Evolutionary conservation across 2,113 vertebrate species (phyloP), one percentile per base, ranked within the genome.

Genomic region (Phyllostomus hastatus): DNA sequence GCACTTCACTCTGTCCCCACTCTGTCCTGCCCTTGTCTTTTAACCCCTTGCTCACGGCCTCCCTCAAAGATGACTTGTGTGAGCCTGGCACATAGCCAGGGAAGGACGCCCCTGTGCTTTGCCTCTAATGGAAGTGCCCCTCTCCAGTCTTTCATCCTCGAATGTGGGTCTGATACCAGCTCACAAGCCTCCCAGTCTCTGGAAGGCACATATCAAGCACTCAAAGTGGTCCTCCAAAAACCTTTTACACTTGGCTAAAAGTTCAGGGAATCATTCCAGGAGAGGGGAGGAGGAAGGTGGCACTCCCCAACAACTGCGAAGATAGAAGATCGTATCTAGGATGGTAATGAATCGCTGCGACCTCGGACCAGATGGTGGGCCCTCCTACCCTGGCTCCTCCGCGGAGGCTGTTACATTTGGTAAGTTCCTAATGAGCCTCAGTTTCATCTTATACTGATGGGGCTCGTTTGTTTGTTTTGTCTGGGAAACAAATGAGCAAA

Each of bases 81-180:
- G 46, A 17, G 28, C 7, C n/a, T 1, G 14, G 10, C 17, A 20
- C 3, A 3, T 5, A 9, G 5, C 46, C 64, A 31, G n/a, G 11
- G 28, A 93, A 82, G 79, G 10, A 1, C 6, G 24, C 22, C 67
- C 16, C 26, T 52, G 46, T 43, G 28, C 16, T 52, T 50, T 54
- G 4, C 1, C 17, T 20, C 35, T 48, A 7, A 20, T 66, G 0
- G 31, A 67, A 69, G 2, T 17, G 1, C 48, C 24, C 2, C n/a
- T 80, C 61, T 43, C 7, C 5, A 48, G 73, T 61, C 28, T 75
- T 35, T 93, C 4, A 8, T 70, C 35, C 95, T 81, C 59, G 70
- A 43, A 72, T 20, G 3, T 64, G 38, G 26, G n/a, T 41, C 66
- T 54, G n/a, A 17, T 46, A 83, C 38, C 28, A 80, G 24, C 24